Evolutionary conservation across 2,113 vertebrate genomes (phyloP).

Genomic region (Hemiscyllium ocellatum): DNA sequence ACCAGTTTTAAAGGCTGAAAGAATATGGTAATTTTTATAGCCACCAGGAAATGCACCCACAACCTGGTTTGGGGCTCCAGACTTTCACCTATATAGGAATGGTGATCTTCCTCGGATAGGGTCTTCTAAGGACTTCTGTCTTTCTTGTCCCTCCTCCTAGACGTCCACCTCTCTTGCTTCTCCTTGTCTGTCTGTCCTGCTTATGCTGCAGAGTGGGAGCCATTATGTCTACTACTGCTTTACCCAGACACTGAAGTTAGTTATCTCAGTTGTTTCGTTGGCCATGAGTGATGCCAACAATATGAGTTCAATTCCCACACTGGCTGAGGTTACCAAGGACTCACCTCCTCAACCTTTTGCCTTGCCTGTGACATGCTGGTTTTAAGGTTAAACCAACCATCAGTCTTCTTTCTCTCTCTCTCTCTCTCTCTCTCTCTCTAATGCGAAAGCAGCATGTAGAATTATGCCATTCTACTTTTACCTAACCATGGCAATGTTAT

Average conservation of each 20-base stretch:
- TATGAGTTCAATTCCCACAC: too few relatives aligned
- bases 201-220: background rate
- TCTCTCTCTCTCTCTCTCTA: too few relatives aligned
- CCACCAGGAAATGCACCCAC: background rate
- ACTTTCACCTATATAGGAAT: background rate
- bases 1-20: background rate
- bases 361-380: too few relatives aligned
- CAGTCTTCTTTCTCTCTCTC: too few relatives aligned
- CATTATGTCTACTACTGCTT: background rate
- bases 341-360: too few relatives aligned
- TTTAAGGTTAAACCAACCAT: too few relatives aligned
- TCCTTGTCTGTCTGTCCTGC: background rate
- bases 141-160: background rate
- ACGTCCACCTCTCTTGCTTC: background rate
- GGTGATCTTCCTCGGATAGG: background rate
- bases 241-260: too few relatives aligned
- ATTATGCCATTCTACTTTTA: too few relatives aligned
- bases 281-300: too few relatives aligned
- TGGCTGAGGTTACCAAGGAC: too few relatives aligned
- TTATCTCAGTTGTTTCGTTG: too few relatives aligned
- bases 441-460: too few relatives aligned
- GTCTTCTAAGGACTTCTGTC: background rate
- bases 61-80: background rate
- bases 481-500: background rate
- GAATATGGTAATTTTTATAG: background rate